Percentiles rank a stretch among this genome's conserved stretches.
Conservation (phyloP, 2,888 invertebrate species). For the Lathronympha strigana region DNA sequence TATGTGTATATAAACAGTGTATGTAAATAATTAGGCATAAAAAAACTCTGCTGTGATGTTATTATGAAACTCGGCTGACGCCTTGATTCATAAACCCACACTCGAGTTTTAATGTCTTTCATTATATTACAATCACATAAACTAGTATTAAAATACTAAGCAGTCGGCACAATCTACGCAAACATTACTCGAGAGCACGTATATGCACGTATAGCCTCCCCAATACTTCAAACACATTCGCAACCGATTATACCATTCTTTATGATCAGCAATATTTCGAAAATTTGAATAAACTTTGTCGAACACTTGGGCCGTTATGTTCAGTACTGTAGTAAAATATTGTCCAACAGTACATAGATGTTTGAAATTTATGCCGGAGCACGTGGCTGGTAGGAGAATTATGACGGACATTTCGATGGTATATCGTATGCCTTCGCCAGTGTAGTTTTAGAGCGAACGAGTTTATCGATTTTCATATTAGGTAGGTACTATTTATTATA, state of each 20-base stretch:
- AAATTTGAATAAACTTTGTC: conserved; percentile 61
- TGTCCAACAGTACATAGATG: conserved; percentile 58
- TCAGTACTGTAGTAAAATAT: conserved; percentile 69
- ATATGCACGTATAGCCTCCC: neutral
- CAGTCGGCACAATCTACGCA: neutral
- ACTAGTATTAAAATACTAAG: too few species aligned
- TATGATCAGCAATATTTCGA: conserved; percentile 19
- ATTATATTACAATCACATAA: too few species aligned
- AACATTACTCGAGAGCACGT: neutral
- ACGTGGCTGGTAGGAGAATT: conserved; percentile 64
- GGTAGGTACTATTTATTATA: neutral
- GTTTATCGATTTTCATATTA: neutral
- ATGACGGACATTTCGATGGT: conserved; percentile 65
- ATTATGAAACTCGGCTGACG: too few species aligned
- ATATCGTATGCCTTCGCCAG: conserved; percentile 47
- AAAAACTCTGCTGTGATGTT: too few species aligned
- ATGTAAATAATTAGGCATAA: too few species aligned
- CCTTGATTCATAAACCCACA: too few species aligned
- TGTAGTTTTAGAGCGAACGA: conserved; percentile 27
- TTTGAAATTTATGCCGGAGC: conserved; percentile 69
- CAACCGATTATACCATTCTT: conserved; percentile 2
- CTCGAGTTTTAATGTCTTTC: too few species aligned
- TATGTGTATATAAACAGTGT: too few species aligned
- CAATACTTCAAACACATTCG: neutral
- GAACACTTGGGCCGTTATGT: conserved; percentile 61